Base-by-base conservation (phyloP, 2,113 vertebrate species). In the Mirza zaza region DNA sequence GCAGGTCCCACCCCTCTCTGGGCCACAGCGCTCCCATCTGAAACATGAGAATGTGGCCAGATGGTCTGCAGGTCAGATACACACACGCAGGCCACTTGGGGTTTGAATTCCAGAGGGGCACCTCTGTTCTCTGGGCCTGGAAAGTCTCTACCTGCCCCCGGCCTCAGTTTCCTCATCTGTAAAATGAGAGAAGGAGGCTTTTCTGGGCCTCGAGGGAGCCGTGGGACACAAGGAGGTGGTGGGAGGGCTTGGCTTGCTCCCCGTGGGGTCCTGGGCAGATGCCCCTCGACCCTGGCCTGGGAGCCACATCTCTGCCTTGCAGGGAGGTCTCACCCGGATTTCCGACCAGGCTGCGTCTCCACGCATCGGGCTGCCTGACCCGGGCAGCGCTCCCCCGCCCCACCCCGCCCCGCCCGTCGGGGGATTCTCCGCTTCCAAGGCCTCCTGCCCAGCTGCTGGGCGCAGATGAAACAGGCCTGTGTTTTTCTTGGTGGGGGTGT, bases 361-460 rank as follows among this genome's bases (percentile, higher is more conserved):
- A n/a, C 3, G 50, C 67, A 6, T 27, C 0, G 0, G 0, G 1
- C 98, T 98, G 98, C 98, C 98, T 98, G 98, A 21, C 97, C 85
- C 48, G 7, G 0, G 48, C 34, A 8, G 59, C 0, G 2, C 0
- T 0, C 3, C 42, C 93, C 45, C 5, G 25, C 68, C 27, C 45
- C 5, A 20, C 68, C 27, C 13, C 18, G 63, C 36, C 55, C 6
- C 39, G 0, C 5, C 65, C 2, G 32, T 9, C 27, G 11, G 20
- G 42, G 10, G 77, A 79, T 81, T 36, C 75, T 80, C 68, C 52
- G 27, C 50, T 7, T 61, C 70, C 6, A 36, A 61, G 75, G 45
- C 57, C 85, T 85, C 87, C 94, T 4, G 3, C 87, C 97, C 83
- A 63, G 68, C 9, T 0, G 25, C 17, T 3, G 70, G 89, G 68